Evolutionary conservation across 2,113 vertebrate genomes (phyloP).

Genomic region (Tor tambroides): DNA sequence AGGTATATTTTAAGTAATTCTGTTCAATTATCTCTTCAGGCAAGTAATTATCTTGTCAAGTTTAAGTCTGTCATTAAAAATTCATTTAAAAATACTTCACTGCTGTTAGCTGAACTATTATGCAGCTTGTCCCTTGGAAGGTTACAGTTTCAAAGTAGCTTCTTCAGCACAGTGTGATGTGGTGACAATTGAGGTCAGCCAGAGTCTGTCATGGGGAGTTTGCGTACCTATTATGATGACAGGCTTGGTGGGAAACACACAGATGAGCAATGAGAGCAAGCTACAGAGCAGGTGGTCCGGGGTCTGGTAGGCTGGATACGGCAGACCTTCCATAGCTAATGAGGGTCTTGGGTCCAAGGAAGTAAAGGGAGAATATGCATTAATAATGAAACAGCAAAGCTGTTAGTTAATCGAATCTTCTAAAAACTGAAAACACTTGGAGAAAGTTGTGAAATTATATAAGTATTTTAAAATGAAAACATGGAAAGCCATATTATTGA

Average conservation of each 20-base stretch:
- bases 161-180: neutral
- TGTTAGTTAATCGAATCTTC: neutral
- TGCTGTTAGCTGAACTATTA: neutral
- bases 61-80: neutral
- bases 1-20: neutral
- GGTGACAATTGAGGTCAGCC: slow-evolving; percentile 10
- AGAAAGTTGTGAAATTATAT: neutral
- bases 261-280: neutral
- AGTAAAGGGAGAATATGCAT: neutral
- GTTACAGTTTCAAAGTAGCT: neutral
- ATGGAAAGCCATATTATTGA: neutral
- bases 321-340: slow-evolving; percentile 16
- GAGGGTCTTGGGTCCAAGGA: neutral
- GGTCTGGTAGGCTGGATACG: slow-evolving; percentile 2
- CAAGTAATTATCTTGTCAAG: neutral
- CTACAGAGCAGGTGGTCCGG: slow-evolving; percentile 28
- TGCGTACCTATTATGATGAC: neutral
- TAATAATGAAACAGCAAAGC: neutral
- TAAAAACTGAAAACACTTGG: neutral
- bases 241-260: slow-evolving; percentile 13
- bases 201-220: slow-evolving; percentile 1
- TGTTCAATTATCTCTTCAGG: neutral
- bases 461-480: neutral
- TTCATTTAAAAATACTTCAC: neutral
- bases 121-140: neutral